Conservation (phyloP, 2,113 vertebrate species). For the Redunca redunca region DNA sequence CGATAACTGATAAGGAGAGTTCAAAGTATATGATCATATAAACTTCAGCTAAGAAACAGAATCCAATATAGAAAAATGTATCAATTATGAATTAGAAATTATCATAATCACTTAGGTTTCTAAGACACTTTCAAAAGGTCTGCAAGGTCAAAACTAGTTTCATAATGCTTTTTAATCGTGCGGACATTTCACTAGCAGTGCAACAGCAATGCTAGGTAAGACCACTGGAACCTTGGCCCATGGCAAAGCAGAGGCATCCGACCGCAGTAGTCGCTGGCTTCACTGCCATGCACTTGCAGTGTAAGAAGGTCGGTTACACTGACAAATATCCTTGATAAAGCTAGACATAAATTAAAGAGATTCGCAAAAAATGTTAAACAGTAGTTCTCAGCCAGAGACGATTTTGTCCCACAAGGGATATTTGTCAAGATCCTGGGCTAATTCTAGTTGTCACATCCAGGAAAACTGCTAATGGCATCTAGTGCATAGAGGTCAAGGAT, state of each 20-base stretch:
- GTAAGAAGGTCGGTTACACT: background rate
- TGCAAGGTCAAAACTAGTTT: background rate
- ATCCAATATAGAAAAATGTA: background rate
- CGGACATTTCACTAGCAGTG: background rate
- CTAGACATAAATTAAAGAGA: background rate
- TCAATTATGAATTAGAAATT: background rate
- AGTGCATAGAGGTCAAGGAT: background rate
- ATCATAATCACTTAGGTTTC: background rate
- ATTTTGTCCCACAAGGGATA: background rate
- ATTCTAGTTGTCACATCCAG: background rate
- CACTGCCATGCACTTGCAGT: background rate
- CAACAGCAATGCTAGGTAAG: background rate
- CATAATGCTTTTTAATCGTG: background rate
- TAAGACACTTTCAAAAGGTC: background rate
- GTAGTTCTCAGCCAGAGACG: background rate
- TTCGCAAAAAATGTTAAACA: background rate
- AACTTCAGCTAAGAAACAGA: slow-evolving; percentile 3
- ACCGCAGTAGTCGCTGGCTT: background rate
- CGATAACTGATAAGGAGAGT: background rate
- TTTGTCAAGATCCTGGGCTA: background rate
- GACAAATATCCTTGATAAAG: background rate
- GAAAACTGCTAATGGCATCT: background rate
- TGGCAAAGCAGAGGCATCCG: background rate
- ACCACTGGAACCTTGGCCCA: background rate
- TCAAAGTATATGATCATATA: background rate